Conservation (phyloP, 2,113 vertebrate species). For the Tragulus kanchil region DNA sequence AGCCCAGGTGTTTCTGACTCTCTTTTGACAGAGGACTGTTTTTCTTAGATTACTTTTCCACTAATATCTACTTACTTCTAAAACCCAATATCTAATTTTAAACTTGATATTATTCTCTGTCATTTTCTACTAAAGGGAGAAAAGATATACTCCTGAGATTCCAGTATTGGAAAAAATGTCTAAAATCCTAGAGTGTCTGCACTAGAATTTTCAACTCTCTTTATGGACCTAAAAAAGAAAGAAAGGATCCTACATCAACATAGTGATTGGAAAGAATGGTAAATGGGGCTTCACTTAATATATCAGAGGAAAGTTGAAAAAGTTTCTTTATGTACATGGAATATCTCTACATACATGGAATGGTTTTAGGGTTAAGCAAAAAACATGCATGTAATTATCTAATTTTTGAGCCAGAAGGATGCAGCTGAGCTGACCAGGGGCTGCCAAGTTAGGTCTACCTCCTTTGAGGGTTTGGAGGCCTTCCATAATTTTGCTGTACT, state of each 20-base stretch:
- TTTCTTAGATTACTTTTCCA: neutral
- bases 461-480: neutral
- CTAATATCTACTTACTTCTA: neutral
- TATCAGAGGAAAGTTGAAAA: neutral
- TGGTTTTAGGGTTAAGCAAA: conserved; percentile 18
- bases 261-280: neutral
- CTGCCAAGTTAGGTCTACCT: neutral
- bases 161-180: neutral
- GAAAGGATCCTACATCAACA: neutral
- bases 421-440: neutral
- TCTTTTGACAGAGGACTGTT: neutral
- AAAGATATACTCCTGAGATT: neutral
- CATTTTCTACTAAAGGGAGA: neutral
- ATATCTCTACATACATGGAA: neutral
- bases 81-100: neutral
- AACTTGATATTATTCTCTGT: conserved; percentile 6
- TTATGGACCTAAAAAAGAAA: neutral
- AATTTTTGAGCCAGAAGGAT: neutral
- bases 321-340: neutral
- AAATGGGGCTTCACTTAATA: neutral
- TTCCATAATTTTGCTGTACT: neutral
- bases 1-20: neutral
- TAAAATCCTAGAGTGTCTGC: neutral
- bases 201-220: neutral
- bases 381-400: neutral